Base-by-base conservation (phyloP, 2,113 vertebrate genomes). In the Siphamia tubifer region DNA sequence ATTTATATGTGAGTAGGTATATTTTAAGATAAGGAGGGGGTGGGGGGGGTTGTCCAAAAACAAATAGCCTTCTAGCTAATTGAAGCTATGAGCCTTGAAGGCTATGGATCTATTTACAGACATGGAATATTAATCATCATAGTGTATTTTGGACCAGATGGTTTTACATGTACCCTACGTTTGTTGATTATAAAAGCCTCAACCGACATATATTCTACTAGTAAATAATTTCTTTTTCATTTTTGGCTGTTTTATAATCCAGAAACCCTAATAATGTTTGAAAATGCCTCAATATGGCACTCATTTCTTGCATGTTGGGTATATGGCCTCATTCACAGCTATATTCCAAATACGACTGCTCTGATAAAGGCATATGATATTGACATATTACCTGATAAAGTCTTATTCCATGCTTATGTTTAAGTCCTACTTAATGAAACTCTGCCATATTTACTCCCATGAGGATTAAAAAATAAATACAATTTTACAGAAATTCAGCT, bases 271-370 rank as follows among this genome's bases (percentile, higher is more conserved):
- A 39, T 6, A 40, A 19, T 47, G 55, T 40, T 39, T 72, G 40
- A 6, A 71, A 40, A 57, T 35, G 30, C 15, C 54, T 27, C 39
- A 47, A 48, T 15, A 8, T 55, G 65, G 7, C 31, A 13, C 4
- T 68, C 5, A 11, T 47, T 62, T 56, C 8, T 51, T 52, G 40
- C 36, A 28, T 32, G 55, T 17, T 27, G n/a, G n/a, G n/a, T n/a
- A n/a, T n/a, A n/a, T 81, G 52, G 47, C 68, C 82, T 82, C 63
- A 28, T 70, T 85, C 25, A 79, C 55, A 63, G n/a, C n/a, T 55
- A 64, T 77, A 65, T 57, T 28, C 19, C 27, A 19, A 47, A 27
- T 70, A 34, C 44, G 73, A 19, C 31, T 77, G 51, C 53, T 52
- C 74, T 67, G 34, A 39, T 54, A 27, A 71, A 44, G 72, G 40